Evolutionary conservation across 1,140 invertebrate genomes (phyloP), one percentile per base, ranked within the genome.

Genomic region (Drosophila kurseongensis): DNA sequence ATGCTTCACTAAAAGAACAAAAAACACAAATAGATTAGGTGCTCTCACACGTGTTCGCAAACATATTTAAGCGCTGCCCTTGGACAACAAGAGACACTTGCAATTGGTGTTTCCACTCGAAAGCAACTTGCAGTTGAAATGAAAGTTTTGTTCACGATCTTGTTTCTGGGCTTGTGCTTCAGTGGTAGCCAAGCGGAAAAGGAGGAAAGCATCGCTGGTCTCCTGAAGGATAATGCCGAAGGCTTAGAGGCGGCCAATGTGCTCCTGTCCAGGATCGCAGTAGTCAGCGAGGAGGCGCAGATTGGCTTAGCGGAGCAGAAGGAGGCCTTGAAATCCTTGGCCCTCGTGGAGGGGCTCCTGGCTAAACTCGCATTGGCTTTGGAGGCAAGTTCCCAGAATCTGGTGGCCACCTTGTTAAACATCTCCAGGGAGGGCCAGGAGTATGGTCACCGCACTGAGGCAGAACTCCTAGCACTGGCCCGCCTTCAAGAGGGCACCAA

Each of bases 61-160:
- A 47, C 52, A 48, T 86, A 86, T 79, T 76, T 86, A 86, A 86
- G 32, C 32, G 16, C 32, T 29, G 16, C 32, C 38, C 16, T 50
- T 14, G 38, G 5, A 13, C 14, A 23, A 8, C 8, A 2, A 40
- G 35, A 78, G 42, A 63, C 66, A 86, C 66, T 69, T 52, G 27
- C 55, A 73, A 4, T 76, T 72, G 32, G 47, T 38, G 23, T 45
- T 63, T 42, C 44, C 23, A 58, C 13, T 55, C 12, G 23, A 51
- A 56, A 58, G 32, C 80, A 68, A 42, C 57, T 51, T 36, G 27
- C 23, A 38, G 23, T 52, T 51, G 59, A 65, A 51, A 86, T 86
- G 82, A 76, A 66, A 45, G 2, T 69, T 60, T 42, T 50, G 5
- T 1, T 69, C 9, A 16, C 59, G 1, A 48, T 88, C 29, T 40